Evolutionary conservation across 2,113 vertebrate species (phyloP).

Genomic region (Erinaceus europaeus): DNA sequence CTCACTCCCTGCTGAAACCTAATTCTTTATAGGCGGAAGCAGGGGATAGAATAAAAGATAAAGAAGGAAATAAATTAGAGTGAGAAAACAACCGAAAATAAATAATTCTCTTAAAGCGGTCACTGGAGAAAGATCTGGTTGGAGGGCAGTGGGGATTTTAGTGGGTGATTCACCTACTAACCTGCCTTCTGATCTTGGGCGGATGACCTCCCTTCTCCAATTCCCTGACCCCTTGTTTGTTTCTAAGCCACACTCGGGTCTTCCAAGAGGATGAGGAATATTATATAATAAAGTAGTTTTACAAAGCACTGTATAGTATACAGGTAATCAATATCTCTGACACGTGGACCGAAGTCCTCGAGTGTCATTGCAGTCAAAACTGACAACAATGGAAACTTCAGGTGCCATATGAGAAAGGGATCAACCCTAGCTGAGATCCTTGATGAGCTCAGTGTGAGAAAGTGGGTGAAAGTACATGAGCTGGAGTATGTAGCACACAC

Average conservation of each 20-base stretch:
- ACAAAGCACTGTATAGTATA: not conserved
- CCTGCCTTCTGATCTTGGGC: not conserved
- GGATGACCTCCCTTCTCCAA: not conserved
- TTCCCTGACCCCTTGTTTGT: not conserved
- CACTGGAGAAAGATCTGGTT: not conserved
- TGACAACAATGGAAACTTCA: not conserved
- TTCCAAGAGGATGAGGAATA: not conserved
- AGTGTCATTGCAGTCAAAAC: not conserved
- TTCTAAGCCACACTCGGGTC: not conserved
- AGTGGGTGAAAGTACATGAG: not conserved
- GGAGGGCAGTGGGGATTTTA: not conserved
- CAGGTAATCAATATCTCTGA: not conserved
- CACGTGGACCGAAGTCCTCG: not conserved
- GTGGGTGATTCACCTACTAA: not conserved
- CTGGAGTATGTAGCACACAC: not conserved
- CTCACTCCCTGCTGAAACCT: constrained; percentile 71
- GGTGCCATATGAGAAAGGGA: not conserved
- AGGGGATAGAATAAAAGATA: constrained; percentile 65
- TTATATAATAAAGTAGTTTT: not conserved
- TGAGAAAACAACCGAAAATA: constrained; percentile 58
- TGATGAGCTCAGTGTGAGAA: not conserved
- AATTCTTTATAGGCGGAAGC: constrained; percentile 68
- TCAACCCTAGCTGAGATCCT: not conserved
- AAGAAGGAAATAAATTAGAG: constrained; percentile 65
- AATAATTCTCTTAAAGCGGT: constrained; percentile 72